Evolutionary conservation across 1,140 invertebrate species (phyloP), one percentile per base, ranked within the genome.

Genomic region (Matsumurasca onukii): DNA sequence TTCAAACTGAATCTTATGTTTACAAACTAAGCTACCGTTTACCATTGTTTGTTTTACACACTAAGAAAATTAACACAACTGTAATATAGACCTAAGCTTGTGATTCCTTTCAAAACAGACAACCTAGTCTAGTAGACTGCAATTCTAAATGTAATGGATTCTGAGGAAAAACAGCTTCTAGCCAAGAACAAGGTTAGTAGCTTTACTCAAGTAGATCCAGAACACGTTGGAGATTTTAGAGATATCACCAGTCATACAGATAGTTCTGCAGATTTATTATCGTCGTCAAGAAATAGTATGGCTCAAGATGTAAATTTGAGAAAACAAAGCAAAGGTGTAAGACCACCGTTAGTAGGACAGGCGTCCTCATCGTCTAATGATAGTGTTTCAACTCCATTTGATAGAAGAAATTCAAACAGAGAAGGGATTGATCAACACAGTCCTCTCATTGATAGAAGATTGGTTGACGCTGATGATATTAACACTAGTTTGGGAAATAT

Each of bases 341-440:
- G 67, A 49, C 67, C 67, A 30, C 67, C 67, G 17, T 57, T 68
- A 13, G 57, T 68, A 5, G 67, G 67, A 12, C 67, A 68, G 22
- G 67, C 67, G 17, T 68, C 67, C 5, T 68, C 67, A 49, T 68
- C 67, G 17, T 68, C 67, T 2, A 68, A 68, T 59, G 67, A 68
- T 27, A 68, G 67, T 49, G 57, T 57, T 17, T 68, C 67, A 39
- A 30, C 27, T 25, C 39, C 48, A 20, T 30, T 48, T 22, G 48
- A 52, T 15, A 30, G 20, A 51, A 66, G 29, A 45, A 34, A 3
- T 22, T 63, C 34, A 55, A 9, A n/a, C n/a, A n/a, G n/a, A n/a
- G n/a, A n/a, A n/a, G 17, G 5, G 17, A 39, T 5, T 39, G 34
- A 39, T 39, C 34, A 9, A 17, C 5, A 39, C 5, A 39, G 34